Base-by-base conservation (phyloP, 2,888 invertebrate genomes). In the Actias luna region DNA sequence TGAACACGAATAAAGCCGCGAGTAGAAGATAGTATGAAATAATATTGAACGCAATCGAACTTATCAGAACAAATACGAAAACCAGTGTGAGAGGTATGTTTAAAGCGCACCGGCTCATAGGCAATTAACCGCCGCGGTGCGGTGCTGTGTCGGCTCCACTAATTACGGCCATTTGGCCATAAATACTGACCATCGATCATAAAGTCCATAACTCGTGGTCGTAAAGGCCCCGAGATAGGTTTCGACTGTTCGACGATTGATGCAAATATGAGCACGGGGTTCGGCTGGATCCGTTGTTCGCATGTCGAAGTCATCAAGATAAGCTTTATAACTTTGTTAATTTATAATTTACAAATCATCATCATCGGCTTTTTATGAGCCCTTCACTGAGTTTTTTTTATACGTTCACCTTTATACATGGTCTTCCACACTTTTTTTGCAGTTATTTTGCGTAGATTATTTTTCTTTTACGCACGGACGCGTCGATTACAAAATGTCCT, bases 161-260 rank as follows among this genome's bases (percentile, higher is more conserved):
- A 89, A 89, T 90, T 89, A 89, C 78, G 78, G 79, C 79, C 80
- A 85, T 88, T 85, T 80, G 79, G 75, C 78, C 85, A 85, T 88
- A 88, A 89, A 89, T 78, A 79, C 79, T 77, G 83, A 80, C 82
- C 87, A 88, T 89, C 81, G 81, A 87, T 89, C 89, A 88, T 90
- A 90, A 90, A 89, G 74, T 71, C 80, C 82, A 85, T 87, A 87
- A 88, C 86, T 84, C 66, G 75, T 71, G 78, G 77, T 79, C 81
- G 78, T 88, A 89, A 89, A 80, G 36, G 64, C 67, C 67, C 25
- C 60, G 68, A 61, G 57, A 61, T 62, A 42, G 25, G 61, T 58
- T 62, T 29, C 61, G 57, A 42, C 29, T 64, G 66, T 67, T 29
- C 46, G 59, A 31, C 39, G 59, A 59, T 39, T 64, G 67, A 80